Percentiles rank a stretch among this genome's conserved stretches.
Conservation (phyloP, 2,888 invertebrate genomes). For the Dastarcus helophoroides region DNA sequence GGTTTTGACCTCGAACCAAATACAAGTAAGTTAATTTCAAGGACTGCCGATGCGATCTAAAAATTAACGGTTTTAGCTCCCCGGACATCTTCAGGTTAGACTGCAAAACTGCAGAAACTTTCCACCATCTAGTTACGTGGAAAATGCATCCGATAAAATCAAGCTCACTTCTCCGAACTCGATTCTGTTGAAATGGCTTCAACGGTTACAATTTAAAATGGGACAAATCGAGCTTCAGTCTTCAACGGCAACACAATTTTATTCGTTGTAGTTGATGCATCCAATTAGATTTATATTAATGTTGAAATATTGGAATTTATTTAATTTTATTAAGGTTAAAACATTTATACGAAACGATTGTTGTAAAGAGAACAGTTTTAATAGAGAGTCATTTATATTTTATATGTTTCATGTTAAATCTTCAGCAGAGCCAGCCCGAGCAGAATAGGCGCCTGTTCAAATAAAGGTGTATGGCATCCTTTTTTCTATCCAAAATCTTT, state of each 20-base stretch:
- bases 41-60: too few relatives aligned
- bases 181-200: constrained; percentile 69
- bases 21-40: constrained; percentile 52
- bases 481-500: too few relatives aligned
- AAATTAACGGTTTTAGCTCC: constrained; percentile 49
- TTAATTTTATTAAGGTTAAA: too few relatives aligned
- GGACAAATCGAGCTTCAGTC: constrained; percentile 93
- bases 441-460: too few relatives aligned
- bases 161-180: constrained; percentile 40
- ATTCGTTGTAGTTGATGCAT: constrained; percentile 49
- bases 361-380: too few relatives aligned
- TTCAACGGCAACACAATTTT: constrained; percentile 84
- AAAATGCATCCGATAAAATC: constrained; percentile 32
- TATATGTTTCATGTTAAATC: too few relatives aligned
- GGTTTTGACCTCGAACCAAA: constrained; percentile 83
- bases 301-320: too few relatives aligned
- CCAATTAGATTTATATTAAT: too few relatives aligned
- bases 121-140: constrained; percentile 45
- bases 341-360: too few relatives aligned
- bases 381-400: too few relatives aligned
- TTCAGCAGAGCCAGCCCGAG: too few relatives aligned
- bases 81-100: constrained; percentile 76
- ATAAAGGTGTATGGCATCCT: too few relatives aligned
- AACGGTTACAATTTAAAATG: constrained; percentile 93
- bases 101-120: constrained; percentile 82